phyloP scores from a whole-genome alignment of 2,113 vertebrate species.

The Globicephala melas region DNA sequence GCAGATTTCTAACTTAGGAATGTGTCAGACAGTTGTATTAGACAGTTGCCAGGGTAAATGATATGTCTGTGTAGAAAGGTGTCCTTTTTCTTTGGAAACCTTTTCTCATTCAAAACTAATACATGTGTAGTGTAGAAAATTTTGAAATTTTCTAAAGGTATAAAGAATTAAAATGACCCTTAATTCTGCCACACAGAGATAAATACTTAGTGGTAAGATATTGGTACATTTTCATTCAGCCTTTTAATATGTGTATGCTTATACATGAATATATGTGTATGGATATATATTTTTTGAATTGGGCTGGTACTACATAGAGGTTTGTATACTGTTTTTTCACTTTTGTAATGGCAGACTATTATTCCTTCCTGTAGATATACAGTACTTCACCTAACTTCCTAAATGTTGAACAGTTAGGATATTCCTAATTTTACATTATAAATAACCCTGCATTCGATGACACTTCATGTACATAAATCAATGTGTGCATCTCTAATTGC shows the following conservation, averaged over 20 bases:
- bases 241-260: background rate
- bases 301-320: background rate
- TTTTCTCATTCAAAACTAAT: conserved; percentile 8
- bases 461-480: background rate
- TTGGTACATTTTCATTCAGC: background rate
- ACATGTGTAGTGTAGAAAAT: background rate
- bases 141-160: background rate
- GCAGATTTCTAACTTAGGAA: background rate
- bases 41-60: conserved; percentile 16
- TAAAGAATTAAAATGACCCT: background rate
- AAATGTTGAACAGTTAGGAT: background rate
- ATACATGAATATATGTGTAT: background rate
- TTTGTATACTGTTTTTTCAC: conserved; percentile 20
- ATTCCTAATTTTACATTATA: conserved; percentile 24
- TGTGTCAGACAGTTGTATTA: background rate
- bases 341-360: background rate
- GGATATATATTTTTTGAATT: background rate
- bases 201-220: conserved; percentile 8
- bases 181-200: background rate
- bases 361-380: background rate
- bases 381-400: background rate
- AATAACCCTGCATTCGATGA: background rate
- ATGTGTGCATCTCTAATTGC: background rate
- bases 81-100: background rate
- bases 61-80: background rate